These are phyloP conservation scores for Myiotriccus ornatus DNA, from an alignment of 2,797 vertebrate species.

Conservation along the genomic window DNA sequence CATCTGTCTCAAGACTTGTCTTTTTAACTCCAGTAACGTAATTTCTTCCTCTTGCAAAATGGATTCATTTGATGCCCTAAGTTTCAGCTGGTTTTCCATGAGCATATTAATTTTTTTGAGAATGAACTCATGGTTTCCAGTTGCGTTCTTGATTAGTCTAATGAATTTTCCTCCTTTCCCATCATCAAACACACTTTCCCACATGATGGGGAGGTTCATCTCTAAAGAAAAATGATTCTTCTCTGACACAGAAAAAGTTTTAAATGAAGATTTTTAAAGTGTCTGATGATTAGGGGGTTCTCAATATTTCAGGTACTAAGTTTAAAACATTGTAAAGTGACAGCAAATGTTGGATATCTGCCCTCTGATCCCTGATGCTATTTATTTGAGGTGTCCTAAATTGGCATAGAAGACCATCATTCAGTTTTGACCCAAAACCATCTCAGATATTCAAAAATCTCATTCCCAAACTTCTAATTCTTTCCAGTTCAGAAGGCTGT, in stretches of 20 bases:
- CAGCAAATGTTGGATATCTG: not conserved
- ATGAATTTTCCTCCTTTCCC: conserved; percentile 13
- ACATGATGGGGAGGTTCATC: not conserved
- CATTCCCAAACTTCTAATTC: not conserved
- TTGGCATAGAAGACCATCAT: not conserved
- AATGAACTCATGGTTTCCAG: not conserved
- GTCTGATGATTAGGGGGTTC: not conserved
- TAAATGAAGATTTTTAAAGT: not conserved
- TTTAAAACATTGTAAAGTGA: not conserved
- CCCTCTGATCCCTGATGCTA: not conserved
- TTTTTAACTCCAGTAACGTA: not conserved
- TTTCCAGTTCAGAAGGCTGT: not conserved
- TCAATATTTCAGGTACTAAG: not conserved
- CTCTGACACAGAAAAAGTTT: not conserved
- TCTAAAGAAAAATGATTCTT: not conserved
- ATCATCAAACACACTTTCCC: not conserved
- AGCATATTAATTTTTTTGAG: not conserved
- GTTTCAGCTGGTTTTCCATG: not conserved
- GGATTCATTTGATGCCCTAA: not conserved
- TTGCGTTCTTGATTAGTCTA: conserved; percentile 9
- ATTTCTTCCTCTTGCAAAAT: conserved; percentile 13
- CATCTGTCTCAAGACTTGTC: not conserved
- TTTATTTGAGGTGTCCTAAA: not conserved
- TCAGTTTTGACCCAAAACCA: not conserved
- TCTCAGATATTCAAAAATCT: not conserved